Evolutionary conservation across 2,888 invertebrate species (phyloP).

Genomic region (Alitta virens): DNA sequence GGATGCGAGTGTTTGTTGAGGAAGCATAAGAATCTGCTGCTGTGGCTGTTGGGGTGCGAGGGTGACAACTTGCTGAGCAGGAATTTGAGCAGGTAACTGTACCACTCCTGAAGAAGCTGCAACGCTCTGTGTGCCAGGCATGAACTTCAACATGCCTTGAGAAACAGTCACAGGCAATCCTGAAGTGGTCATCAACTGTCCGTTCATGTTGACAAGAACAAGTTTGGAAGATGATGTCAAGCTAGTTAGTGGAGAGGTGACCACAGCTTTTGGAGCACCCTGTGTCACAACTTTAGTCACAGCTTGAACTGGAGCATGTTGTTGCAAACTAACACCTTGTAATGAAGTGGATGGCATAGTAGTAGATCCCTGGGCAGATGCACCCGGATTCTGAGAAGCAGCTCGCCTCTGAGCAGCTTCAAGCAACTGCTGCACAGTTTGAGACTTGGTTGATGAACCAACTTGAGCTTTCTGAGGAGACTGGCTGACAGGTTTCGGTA

Average conservation of each 20-base stretch:
- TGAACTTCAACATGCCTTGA: background rate
- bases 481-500: no score
- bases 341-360: background rate
- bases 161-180: conserved; percentile 32
- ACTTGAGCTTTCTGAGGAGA: no score
- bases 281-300: background rate
- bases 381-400: background rate
- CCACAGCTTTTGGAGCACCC: no score
- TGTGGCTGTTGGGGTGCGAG: no score
- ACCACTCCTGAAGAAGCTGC: no score
- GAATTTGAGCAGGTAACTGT: no score
- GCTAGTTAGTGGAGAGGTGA: background rate
- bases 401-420: background rate
- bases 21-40: no score
- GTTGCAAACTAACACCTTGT: no score
- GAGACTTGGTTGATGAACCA: no score
- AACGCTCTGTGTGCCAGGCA: background rate
- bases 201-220: conserved; percentile 40
- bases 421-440: background rate
- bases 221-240: conserved; percentile 13
- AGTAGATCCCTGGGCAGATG: background rate
- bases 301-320: no score
- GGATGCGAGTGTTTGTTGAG: no score
- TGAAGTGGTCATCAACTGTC: conserved; percentile 44
- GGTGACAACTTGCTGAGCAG: no score